Evolutionary conservation across 2,888 invertebrate genomes (phyloP).

Genomic region (Heliconius ethilla): DNA sequence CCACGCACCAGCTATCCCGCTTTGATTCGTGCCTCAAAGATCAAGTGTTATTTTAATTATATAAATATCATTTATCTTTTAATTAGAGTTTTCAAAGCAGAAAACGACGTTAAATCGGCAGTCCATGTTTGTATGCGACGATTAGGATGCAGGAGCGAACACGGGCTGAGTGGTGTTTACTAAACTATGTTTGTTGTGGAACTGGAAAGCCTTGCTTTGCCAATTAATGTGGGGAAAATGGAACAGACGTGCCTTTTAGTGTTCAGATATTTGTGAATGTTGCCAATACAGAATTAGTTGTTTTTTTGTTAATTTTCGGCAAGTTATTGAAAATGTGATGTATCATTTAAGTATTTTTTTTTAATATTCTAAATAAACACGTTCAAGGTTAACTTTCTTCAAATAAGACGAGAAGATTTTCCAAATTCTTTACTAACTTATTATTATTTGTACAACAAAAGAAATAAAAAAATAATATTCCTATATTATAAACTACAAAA

Average conservation of each 20-base stretch:
- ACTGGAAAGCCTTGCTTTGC: slow-evolving; percentile 56
- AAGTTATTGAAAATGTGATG: not conserved
- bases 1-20: slow-evolving; percentile 67
- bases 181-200: slow-evolving; percentile 65
- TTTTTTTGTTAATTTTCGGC: not conserved
- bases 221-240: slow-evolving; percentile 53
- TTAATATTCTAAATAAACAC: too few species aligned
- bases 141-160: slow-evolving; percentile 72
- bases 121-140: slow-evolving; percentile 68
- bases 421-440: too few species aligned
- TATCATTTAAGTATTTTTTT: too few species aligned
- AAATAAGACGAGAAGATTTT: too few species aligned
- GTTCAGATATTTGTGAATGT: slow-evolving; percentile 12
- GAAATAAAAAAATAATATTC: too few species aligned
- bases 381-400: too few species aligned
- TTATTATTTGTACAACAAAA: too few species aligned
- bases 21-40: slow-evolving; percentile 67
- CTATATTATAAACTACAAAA: too few species aligned
- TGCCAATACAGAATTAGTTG: too few species aligned
- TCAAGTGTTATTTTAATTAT: slow-evolving; percentile 80
- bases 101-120: slow-evolving; percentile 70
- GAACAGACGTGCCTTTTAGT: slow-evolving; percentile 19
- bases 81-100: slow-evolving; percentile 72
- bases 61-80: slow-evolving; percentile 79
- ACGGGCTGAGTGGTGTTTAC: slow-evolving; percentile 59